Percentiles rank a stretch among this genome's conserved stretches.
These are phyloP conservation scores for Holotrichia oblita DNA, from an alignment of 1,140 invertebrate species.

Conservation along the genomic window DNA sequence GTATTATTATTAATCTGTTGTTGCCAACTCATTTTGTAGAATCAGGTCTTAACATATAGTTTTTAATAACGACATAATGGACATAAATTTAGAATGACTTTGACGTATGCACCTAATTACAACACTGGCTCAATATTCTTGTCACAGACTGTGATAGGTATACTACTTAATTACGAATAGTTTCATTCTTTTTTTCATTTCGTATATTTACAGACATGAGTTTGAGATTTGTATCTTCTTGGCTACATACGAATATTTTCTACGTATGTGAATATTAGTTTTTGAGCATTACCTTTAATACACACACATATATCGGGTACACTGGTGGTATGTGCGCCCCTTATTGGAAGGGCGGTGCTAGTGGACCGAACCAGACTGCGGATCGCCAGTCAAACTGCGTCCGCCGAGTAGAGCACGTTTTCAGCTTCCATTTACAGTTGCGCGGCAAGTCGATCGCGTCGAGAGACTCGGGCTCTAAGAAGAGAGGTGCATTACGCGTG, in stretches of 20 bases:
- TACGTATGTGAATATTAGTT: neutral
- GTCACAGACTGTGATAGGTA: neutral
- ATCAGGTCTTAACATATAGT: no score
- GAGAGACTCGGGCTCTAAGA: neutral
- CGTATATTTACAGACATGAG: neutral
- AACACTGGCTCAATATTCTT: neutral
- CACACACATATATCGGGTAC: conserved; percentile 2
- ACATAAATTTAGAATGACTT: no score
- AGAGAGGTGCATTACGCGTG: conserved; percentile 20
- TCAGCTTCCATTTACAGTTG: conserved; percentile 44
- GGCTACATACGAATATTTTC: neutral
- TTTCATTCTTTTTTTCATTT: no score
- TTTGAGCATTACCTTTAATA: neutral
- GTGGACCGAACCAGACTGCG: conserved; percentile 56
- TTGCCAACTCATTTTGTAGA: no score
- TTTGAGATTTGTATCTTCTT: neutral
- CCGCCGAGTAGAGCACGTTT: conserved; percentile 45
- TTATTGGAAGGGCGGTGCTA: conserved; percentile 42
- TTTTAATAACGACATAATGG: no score
- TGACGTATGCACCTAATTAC: no score
- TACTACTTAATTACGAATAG: no score
- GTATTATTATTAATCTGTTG: no score
- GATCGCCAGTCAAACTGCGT: conserved; percentile 58
- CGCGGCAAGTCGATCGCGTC: conserved; percentile 35
- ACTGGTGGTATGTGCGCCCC: conserved; percentile 53